A percentile compares a stretch with the other conserved stretches of the same genome.
phyloP scores from a whole-genome alignment of 2,888 invertebrate species.

The Eremobia ochroleuca region DNA sequence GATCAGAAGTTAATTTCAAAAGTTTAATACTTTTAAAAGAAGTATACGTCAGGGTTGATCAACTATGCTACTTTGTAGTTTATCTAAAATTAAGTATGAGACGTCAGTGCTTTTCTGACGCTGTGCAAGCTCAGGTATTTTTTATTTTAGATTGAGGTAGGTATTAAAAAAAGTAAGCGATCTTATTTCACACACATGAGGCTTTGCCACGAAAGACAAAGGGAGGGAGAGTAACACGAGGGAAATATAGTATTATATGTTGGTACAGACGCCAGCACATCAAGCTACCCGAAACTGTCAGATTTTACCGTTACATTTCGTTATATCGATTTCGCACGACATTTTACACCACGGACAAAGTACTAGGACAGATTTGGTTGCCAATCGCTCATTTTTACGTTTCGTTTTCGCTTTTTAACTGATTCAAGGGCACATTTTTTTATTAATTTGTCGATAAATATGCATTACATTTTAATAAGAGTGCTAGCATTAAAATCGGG shows the following conservation, averaged over 20 bases:
- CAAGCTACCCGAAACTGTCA: too few species aligned
- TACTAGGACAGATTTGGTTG: too few species aligned
- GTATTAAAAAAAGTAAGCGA: not conserved
- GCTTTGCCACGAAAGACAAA: not conserved
- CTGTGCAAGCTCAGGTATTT: conserved; percentile 17
- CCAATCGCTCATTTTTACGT: too few species aligned
- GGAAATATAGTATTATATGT: not conserved
- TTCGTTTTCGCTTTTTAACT: too few species aligned
- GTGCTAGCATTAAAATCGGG: too few species aligned
- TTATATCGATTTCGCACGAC: too few species aligned
- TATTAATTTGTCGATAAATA: too few species aligned
- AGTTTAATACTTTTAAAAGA: conserved; percentile 51
- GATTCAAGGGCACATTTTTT: too few species aligned
- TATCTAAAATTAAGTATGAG: conserved; percentile 45
- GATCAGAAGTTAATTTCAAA: conserved; percentile 62
- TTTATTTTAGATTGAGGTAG: conserved; percentile 25
- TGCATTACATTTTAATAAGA: too few species aligned
- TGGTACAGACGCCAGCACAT: too few species aligned
- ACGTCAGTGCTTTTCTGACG: conserved; percentile 12
- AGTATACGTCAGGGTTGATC: conserved; percentile 43
- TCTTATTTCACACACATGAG: not conserved
- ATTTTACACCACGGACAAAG: too few species aligned
- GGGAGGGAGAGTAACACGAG: not conserved
- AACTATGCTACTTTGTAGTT: conserved; percentile 30
- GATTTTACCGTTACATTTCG: too few species aligned